Conservation (phyloP, 2,888 invertebrate species). For the Arctia plantaginis region DNA sequence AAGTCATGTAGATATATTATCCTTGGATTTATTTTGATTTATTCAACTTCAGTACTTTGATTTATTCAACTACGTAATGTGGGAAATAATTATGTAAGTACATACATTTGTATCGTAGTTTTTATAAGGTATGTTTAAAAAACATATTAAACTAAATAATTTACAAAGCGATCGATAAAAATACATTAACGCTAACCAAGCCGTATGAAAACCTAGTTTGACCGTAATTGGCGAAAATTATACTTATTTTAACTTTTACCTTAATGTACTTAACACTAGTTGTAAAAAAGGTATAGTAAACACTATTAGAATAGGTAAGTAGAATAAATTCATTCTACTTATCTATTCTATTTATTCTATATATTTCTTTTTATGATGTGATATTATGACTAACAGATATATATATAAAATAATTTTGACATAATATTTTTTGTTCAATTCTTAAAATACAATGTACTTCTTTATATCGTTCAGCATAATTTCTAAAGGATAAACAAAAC, state of each 20-base stretch:
- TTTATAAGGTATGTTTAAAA: too few species aligned
- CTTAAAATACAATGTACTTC: background rate
- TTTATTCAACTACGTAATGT: background rate
- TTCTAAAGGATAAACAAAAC: conserved; percentile 46
- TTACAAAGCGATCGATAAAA: too few species aligned
- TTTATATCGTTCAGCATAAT: background rate
- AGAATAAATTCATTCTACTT: too few species aligned
- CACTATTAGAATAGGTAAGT: background rate
- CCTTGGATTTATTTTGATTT: background rate
- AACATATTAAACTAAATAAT: too few species aligned
- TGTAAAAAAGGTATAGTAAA: too few species aligned
- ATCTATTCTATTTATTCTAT: too few species aligned
- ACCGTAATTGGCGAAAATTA: too few species aligned
- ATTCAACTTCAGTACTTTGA: background rate
- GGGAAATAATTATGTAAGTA: background rate
- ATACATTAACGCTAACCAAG: too few species aligned
- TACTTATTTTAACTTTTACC: too few species aligned
- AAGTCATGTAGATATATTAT: background rate
- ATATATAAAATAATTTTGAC: background rate
- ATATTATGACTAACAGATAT: background rate
- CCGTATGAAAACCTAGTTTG: too few species aligned
- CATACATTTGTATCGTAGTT: too few species aligned
- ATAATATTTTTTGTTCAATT: background rate
- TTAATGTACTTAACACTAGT: too few species aligned
- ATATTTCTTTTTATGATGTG: background rate